phyloP scores from a whole-genome alignment of 1,140 invertebrate genomes.

The Drosophila lacteicornis region DNA sequence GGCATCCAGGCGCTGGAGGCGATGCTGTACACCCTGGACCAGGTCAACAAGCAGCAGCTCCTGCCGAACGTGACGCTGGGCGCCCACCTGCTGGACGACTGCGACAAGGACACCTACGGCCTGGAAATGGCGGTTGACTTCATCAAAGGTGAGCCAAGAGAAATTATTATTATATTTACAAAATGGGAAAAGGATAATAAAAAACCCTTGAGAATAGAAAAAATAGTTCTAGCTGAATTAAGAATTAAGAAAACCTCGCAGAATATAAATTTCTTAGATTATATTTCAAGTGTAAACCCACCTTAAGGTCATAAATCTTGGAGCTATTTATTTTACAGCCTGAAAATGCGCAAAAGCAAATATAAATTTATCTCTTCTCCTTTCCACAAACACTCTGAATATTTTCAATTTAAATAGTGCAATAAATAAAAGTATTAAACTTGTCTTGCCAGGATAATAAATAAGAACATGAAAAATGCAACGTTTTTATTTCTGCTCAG shows the following conservation, averaged over 20 bases:
- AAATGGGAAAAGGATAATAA: too few relatives aligned
- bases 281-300: slow-evolving; percentile 5
- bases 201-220: neutral
- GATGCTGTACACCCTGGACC: slow-evolving; percentile 96
- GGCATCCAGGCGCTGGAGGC: slow-evolving; percentile 95
- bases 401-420: slow-evolving; percentile 11
- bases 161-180: neutral
- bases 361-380: slow-evolving; percentile 1
- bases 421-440: slow-evolving; percentile 7
- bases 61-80: slow-evolving; percentile 93
- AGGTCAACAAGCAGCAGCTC: slow-evolving; percentile 89
- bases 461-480: neutral
- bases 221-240: too few relatives aligned
- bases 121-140: slow-evolving; percentile 98
- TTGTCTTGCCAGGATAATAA: neutral
- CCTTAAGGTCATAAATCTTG: slow-evolving; percentile 6
- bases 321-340: slow-evolving; percentile 7
- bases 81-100: slow-evolving; percentile 96
- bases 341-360: neutral
- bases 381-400: neutral
- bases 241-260: too few relatives aligned
- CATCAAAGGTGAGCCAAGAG: slow-evolving; percentile 93
- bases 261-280: neutral
- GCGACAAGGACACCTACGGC: slow-evolving; percentile 98
- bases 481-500: neutral